Percentiles rank a stretch among this genome's conserved stretches.
These are phyloP conservation scores for Diploscapter pachys DNA, from an alignment of 1,140 invertebrate species.

Conservation along the genomic window DNA sequence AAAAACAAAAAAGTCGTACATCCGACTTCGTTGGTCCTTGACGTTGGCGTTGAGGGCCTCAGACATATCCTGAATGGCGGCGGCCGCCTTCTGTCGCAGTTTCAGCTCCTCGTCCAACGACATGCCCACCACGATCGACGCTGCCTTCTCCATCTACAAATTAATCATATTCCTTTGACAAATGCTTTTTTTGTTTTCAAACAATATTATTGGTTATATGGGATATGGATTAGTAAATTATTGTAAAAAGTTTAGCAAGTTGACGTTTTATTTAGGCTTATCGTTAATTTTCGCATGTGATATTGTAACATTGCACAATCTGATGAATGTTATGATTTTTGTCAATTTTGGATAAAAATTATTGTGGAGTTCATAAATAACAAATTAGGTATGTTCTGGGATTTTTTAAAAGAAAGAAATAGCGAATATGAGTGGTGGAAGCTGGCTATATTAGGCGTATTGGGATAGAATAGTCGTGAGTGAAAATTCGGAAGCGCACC, in stretches of 20 bases:
- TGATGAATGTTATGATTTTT: too few relatives aligned
- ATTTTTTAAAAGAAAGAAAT: too few relatives aligned
- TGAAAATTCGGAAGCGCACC: too few relatives aligned
- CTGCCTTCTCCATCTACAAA: constrained; percentile 2
- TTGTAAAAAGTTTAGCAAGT: not conserved
- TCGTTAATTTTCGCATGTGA: not conserved
- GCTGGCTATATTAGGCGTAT: too few relatives aligned
- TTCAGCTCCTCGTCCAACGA: constrained; percentile 1
- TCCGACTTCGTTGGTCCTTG: not conserved
- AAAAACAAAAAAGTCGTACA: constrained; percentile 7
- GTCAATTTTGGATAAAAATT: too few relatives aligned
- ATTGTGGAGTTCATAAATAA: not conserved
- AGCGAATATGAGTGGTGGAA: too few relatives aligned
- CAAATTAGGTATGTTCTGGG: too few relatives aligned
- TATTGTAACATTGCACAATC: too few relatives aligned
- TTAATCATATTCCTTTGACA: constrained; percentile 12
- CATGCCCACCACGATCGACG: not conserved
- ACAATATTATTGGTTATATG: not conserved
- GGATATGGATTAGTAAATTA: constrained; percentile 57
- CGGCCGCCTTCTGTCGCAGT: constrained; percentile 1
- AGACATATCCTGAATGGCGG: constrained; percentile 10
- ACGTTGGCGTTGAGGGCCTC: constrained; percentile 3
- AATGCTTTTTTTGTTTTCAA: not conserved
- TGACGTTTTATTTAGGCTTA: constrained; percentile 1
- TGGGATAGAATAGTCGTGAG: too few relatives aligned